phyloP scores from a whole-genome alignment of 2,797 vertebrate genomes.

The Pseudocheirus occidentalis region DNA sequence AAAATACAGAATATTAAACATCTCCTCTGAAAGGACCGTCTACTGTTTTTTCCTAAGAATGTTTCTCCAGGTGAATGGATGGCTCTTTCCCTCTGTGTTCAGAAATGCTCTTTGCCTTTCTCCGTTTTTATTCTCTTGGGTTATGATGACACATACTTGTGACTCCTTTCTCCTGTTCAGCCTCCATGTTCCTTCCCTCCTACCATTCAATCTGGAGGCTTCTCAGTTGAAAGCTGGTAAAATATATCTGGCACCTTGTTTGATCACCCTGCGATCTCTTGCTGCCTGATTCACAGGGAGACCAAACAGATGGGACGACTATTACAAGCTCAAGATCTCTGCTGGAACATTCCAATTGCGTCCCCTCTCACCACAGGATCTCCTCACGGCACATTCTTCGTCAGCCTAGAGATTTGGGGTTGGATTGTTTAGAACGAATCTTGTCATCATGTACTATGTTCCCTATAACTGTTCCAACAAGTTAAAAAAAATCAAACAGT shows the following conservation, averaged over 20 bases:
- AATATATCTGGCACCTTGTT: slow-evolving; percentile 41
- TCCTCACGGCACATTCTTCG: slow-evolving; percentile 21
- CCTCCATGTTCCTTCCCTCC: neutral
- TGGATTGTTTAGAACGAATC: slow-evolving; percentile 53
- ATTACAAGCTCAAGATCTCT: neutral
- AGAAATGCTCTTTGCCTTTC: neutral
- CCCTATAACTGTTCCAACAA: neutral
- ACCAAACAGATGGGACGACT: neutral
- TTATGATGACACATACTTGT: slow-evolving; percentile 7
- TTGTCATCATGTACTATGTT: neutral
- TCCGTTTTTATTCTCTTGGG: slow-evolving; percentile 1
- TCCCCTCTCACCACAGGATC: slow-evolving; percentile 7
- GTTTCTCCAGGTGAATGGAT: neutral
- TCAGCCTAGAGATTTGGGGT: neutral
- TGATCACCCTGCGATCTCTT: slow-evolving; percentile 38
- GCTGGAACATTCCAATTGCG: neutral
- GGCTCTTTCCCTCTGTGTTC: neutral
- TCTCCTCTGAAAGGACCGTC: neutral
- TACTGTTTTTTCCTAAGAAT: neutral
- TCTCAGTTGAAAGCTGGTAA: slow-evolving; percentile 46
- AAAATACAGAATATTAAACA: neutral
- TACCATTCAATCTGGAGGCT: slow-evolving; percentile 34
- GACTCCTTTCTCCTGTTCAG: slow-evolving; percentile 17
- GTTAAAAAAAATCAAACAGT: neutral
- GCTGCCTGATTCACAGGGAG: slow-evolving; percentile 23